Conservation (phyloP, 2,888 invertebrate species). For the Drosophila setosimentum region DNA sequence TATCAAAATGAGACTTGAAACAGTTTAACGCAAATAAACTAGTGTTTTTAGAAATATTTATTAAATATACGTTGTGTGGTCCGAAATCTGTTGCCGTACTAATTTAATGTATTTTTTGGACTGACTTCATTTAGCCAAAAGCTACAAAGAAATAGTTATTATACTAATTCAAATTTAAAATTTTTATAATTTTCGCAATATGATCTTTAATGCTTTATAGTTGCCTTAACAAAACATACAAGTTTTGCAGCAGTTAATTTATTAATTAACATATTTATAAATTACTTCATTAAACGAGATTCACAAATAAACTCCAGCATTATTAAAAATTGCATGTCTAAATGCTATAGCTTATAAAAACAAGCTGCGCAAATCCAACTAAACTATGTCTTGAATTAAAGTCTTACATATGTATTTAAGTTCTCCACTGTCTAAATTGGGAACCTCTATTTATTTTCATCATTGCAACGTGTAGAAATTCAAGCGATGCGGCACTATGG, state of each 20-base stretch:
- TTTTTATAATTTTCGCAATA: neutral
- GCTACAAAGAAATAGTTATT: neutral
- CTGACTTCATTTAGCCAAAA: neutral
- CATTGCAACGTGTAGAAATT: slow-evolving; percentile 79
- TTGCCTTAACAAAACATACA: neutral
- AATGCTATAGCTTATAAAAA: neutral
- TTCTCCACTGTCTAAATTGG: slow-evolving; percentile 50
- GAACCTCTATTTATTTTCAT: slow-evolving; percentile 66
- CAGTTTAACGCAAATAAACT: neutral
- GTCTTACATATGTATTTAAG: slow-evolving; percentile 10
- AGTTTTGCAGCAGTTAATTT: neutral
- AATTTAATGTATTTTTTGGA: neutral
- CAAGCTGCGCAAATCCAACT: slow-evolving; percentile 1
- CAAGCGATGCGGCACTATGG: slow-evolving; percentile 84
- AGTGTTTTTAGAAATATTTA: neutral
- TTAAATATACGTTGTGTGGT: neutral
- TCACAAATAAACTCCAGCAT: neutral
- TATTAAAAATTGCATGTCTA: slow-evolving; percentile 17
- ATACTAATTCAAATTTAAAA: neutral
- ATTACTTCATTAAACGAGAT: neutral
- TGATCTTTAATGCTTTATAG: neutral
- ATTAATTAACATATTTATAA: neutral
- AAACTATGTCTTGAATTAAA: neutral
- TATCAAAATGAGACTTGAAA: neutral
- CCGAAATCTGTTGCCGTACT: neutral